phyloP scores from a whole-genome alignment of 1,140 invertebrate genomes.

The Aphelenchoides fujianensis region DNA sequence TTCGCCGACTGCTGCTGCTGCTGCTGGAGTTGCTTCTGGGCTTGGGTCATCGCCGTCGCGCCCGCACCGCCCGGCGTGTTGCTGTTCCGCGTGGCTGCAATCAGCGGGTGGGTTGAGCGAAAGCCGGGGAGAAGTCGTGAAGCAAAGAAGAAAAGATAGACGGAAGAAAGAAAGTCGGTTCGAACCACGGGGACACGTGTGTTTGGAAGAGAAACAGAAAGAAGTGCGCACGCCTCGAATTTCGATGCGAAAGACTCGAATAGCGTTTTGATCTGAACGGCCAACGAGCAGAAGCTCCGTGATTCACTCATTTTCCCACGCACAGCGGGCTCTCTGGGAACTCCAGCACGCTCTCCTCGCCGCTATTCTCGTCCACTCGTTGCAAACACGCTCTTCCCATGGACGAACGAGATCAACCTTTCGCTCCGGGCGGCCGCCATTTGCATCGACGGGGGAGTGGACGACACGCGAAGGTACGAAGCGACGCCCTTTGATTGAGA shows the following conservation, averaged over 20 bases:
- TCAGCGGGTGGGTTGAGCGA: background rate
- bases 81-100: slow-evolving; percentile 23
- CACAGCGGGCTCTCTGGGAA: too few species aligned
- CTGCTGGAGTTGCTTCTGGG: slow-evolving; percentile 63
- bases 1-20: slow-evolving; percentile 16
- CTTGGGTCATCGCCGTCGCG: slow-evolving; percentile 69
- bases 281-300: background rate
- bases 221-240: too few species aligned
- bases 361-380: too few species aligned
- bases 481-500: too few species aligned
- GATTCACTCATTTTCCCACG: background rate
- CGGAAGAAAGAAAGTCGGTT: background rate
- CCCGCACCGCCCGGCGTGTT: background rate
- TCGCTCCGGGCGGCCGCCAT: too few species aligned
- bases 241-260: background rate
- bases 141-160: slow-evolving; percentile 9
- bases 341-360: too few species aligned
- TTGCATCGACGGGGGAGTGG: too few species aligned
- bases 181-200: background rate
- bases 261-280: background rate
- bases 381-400: too few species aligned
- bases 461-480: too few species aligned
- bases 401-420: too few species aligned
- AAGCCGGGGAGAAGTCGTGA: background rate
- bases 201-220: too few species aligned